Percentiles rank a stretch among this genome's conserved stretches.
phyloP scores from a whole-genome alignment of 2,113 vertebrate species.

The Pandion haliaetus region DNA sequence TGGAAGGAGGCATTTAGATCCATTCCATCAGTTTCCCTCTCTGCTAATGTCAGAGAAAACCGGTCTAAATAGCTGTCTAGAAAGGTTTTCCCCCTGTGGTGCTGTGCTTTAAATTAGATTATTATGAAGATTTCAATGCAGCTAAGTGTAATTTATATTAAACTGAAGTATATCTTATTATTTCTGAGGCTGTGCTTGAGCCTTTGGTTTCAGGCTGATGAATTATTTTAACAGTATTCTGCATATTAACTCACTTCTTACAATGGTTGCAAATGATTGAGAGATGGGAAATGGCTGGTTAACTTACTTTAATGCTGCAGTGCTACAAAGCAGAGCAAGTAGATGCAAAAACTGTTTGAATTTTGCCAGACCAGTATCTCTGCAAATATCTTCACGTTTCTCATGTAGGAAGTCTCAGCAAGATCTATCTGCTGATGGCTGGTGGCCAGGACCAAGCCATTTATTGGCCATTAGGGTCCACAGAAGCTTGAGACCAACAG shows the following conservation, averaged over 20 bases:
- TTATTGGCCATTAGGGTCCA: not conserved
- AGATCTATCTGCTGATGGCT: not conserved
- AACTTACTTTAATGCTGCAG: not conserved
- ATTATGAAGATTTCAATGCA: constrained; percentile 42
- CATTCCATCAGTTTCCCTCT: constrained; percentile 45
- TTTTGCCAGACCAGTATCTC: not conserved
- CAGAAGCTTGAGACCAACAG: not conserved
- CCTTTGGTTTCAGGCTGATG: constrained; percentile 5
- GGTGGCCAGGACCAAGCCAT: not conserved
- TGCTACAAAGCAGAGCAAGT: not conserved
- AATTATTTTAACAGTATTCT: not conserved
- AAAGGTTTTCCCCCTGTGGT: not conserved
- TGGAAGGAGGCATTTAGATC: constrained; percentile 54
- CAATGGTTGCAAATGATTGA: not conserved
- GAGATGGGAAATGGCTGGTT: not conserved
- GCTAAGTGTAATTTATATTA: constrained; percentile 28
- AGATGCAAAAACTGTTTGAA: not conserved
- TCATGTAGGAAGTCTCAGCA: not conserved
- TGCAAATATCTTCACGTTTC: not conserved
- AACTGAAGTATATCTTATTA: constrained; percentile 26
- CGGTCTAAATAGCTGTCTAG: constrained; percentile 12
- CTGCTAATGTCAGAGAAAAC: constrained; percentile 27
- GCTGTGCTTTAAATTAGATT: constrained; percentile 18
- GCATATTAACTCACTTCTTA: constrained; percentile 5
- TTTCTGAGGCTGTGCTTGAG: not conserved